These are phyloP conservation scores for Dryocosmus kuriphilus DNA, from an alignment of 2,888 invertebrate genomes.

Conservation along the genomic window DNA sequence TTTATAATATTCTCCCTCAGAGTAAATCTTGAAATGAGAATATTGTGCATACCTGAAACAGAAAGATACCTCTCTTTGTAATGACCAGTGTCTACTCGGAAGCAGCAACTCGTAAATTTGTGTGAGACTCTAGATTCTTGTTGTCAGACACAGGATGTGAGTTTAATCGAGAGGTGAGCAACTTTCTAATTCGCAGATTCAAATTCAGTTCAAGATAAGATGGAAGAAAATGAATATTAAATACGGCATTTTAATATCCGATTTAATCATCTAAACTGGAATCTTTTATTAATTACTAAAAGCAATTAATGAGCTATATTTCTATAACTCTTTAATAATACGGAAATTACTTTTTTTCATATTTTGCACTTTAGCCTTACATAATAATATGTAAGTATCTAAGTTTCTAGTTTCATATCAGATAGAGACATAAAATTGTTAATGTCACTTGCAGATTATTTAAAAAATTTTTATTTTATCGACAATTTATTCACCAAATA, in stretches of 20 bases:
- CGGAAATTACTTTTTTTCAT: background rate
- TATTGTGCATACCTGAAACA: conserved; percentile 90
- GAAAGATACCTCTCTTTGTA: conserved; percentile 14
- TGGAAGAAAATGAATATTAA: conserved; percentile 19
- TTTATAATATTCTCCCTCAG: conserved; percentile 94
- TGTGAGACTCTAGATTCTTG: conserved; percentile 23
- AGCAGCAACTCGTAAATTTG: conserved; percentile 27
- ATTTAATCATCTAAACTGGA: conserved; percentile 4
- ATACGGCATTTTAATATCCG: background rate
- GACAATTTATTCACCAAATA: too few species aligned
- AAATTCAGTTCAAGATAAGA: conserved; percentile 52
- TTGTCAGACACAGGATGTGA: conserved; percentile 31
- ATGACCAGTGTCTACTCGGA: conserved; percentile 4
- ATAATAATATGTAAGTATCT: too few species aligned
- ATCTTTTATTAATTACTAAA: background rate
- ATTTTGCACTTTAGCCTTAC: too few species aligned
- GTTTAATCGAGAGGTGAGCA: conserved; percentile 41
- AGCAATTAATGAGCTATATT: background rate
- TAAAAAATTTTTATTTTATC: background rate
- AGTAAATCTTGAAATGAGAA: conserved; percentile 94
- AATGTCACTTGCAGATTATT: too few species aligned
- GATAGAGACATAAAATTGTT: too few species aligned
- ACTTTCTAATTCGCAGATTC: conserved; percentile 54
- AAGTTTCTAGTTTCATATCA: too few species aligned
- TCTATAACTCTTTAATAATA: background rate